Evolutionary conservation across 2,797 vertebrate species (phyloP).

Genomic region (Holocentrus rufus): DNA sequence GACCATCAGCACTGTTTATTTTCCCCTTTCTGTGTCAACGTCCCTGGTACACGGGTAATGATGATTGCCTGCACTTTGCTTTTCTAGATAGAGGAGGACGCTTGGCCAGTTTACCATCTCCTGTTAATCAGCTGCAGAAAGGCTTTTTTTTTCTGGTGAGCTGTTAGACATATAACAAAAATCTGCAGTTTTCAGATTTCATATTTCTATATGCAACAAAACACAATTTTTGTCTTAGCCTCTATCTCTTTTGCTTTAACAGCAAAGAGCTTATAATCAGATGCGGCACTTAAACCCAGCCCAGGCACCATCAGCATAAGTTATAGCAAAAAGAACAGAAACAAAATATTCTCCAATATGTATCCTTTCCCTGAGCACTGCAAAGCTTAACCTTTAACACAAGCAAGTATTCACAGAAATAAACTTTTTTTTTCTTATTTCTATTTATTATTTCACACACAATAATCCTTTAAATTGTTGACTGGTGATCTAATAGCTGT

Average conservation of each 20-base stretch:
- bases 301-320: no score
- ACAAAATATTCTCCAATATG: no score
- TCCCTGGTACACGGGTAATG: conserved; percentile 9
- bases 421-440: no score
- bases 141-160: background rate
- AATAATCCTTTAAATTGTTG: background rate
- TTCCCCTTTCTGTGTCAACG: conserved; percentile 27
- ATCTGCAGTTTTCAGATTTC: background rate
- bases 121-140: conserved; percentile 3
- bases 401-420: no score
- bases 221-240: background rate
- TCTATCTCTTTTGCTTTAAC: no score
- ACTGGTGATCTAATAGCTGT: background rate
- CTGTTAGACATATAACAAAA: background rate
- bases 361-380: no score
- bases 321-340: no score
- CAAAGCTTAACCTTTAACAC: no score
- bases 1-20: conserved; percentile 41
- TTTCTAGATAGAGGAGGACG: background rate
- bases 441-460: no score
- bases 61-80: conserved; percentile 21
- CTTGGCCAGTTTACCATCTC: conserved; percentile 6
- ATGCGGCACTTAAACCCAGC: no score
- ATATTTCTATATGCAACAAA: background rate
- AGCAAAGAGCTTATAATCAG: no score